Evolutionary conservation across 2,797 vertebrate genomes (phyloP), one percentile per base, ranked within the genome.

Genomic region (Platalea minor): DNA sequence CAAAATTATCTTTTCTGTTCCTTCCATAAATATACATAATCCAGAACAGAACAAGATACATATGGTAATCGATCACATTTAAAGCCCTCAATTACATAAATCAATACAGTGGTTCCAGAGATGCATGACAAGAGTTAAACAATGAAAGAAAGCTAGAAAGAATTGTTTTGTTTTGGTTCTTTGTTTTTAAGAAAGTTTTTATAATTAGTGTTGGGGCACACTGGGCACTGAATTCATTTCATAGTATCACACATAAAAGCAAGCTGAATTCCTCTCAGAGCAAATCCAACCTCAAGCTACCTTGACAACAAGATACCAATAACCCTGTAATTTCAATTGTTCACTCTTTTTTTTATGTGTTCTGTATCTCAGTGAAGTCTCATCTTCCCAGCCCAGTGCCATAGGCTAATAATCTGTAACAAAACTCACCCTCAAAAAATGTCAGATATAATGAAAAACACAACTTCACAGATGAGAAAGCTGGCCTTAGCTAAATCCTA

Each of bases 291-390:
- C 97, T 96, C 97, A 72, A 96, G 97, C 98, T 97, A 96, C 97
- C 95, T 96, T 96, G 81, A 96, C 92, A 95, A 95, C 96, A 95
- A 76, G 85, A 68, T 70, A 88, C 91, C 97, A 97, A 98, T 97
- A 97, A 97, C 94, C 65, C 96, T 97, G 94, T 95, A 97, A 98
- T 98, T 98, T 98, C 94, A 97, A 93, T 97, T 75, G 95, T 86
- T 96, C 61, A 24, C 77, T 94, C 77, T 94, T 93, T 96, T 93
- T 93, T 94, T 97, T 91, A 80, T 95, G 85, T 97, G 97, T 92
- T 97, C 94, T 96, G 91, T 95, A 94, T 95, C 18, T 60, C 93
- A 24, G 89, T 61, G 84, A 93, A 96, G 94, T 95, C 96, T 98
- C 97, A 95, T 97, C 97, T 97, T 81, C 59, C 81, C 31, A 73